phyloP scores from a whole-genome alignment of 2,113 vertebrate species.

The Prunella himalayana region DNA sequence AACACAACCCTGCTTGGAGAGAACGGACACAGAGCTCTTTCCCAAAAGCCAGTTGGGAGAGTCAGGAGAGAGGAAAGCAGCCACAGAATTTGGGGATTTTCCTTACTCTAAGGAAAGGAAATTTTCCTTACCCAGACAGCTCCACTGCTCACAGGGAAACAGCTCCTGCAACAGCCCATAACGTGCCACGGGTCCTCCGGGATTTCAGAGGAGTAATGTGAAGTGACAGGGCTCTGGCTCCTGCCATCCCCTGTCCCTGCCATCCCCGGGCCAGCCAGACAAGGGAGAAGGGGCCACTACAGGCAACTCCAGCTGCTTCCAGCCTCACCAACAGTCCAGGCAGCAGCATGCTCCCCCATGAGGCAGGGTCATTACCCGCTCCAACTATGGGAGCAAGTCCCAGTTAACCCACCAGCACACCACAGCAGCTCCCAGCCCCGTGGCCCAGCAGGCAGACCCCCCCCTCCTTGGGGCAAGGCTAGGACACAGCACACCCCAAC shows the following conservation, averaged over 20 bases:
- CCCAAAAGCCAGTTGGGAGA: neutral
- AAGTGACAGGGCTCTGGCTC: conserved; percentile 17
- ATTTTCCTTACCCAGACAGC: neutral
- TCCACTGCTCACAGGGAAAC: neutral
- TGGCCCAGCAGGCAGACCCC: accelerated
- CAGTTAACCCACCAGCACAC: neutral
- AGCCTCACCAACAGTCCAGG: neutral
- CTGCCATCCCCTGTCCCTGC: neutral
- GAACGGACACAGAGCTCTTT: neutral
- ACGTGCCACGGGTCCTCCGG: neutral
- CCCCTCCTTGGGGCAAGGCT: accelerated
- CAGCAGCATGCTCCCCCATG: neutral
- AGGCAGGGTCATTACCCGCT: neutral
- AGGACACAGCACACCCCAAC: accelerated
- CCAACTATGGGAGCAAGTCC: neutral
- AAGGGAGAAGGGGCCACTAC: neutral
- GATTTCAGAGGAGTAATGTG: conserved; percentile 1
- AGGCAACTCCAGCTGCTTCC: neutral
- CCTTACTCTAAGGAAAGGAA: neutral
- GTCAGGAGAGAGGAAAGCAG: neutral
- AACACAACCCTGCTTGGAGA: neutral
- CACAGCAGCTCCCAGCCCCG: neutral
- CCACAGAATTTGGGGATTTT: neutral
- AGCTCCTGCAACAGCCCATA: neutral
- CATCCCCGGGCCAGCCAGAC: neutral